Base-by-base conservation (phyloP, 2,113 vertebrate species). In the Dissostichus mawsoni region DNA sequence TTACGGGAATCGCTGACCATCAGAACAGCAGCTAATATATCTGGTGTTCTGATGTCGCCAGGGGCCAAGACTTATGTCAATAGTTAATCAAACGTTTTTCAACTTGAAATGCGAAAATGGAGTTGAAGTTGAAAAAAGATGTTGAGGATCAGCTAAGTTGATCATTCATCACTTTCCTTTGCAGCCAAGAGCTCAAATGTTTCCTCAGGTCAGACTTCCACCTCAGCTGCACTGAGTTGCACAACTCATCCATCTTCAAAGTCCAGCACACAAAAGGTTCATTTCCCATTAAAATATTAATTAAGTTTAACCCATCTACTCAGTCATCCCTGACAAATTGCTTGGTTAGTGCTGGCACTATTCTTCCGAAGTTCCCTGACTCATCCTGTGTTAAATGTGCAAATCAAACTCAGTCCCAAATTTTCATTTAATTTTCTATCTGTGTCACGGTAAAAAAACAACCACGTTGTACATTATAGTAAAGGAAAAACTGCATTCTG, bases 261-360 rank as follows among this genome's bases (percentile, higher is more conserved):
- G 74, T 79, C 14, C 8, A 59, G 65, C 75, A 75, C 57, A 82
- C 73, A 87, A 82, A 90, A 89, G 85, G 76, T 84, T 82, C 20
- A 80, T 73, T 82, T 80, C 55, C 79, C 59, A 89, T 91, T 88
- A 78, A 88, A 87, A 88, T 81, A 74, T 70, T 86, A 89, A 91
- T 91, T 89, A 88, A 86, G 69, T 86, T 81, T 64, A 86, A 88
- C 71, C 82, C 85, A 80, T 84, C 76, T 88, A 89, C 79, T 86
- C 87, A 86, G 67, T 89, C 90, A 88, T 86, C 76, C 63, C 75
- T 88, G 90, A 88, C 90, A 91, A 82, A 87, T 84, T 80, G 81
- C 81, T 77, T 50, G 58, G 83, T 85, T 87, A 61, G 82, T 29
- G 50, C 65, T 61, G 48, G 55, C 65, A 81, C 69, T 52, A 18